A percentile compares a stretch with the other conserved stretches of the same genome.
phyloP scores from a whole-genome alignment of 1,140 invertebrate species.

The Euborellia annulipes region DNA sequence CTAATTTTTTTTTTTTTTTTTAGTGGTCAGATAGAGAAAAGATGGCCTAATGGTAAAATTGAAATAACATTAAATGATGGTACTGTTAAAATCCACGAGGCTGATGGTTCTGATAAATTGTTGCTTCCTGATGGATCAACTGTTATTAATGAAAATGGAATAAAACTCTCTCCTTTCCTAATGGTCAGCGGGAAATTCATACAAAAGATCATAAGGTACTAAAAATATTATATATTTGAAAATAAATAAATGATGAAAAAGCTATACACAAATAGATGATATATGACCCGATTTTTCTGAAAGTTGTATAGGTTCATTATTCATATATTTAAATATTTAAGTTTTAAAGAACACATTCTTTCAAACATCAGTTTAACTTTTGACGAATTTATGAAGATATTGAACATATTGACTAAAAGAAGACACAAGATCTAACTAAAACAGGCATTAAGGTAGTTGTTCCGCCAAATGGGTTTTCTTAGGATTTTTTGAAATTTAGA shows the following conservation, averaged over 20 bases:
- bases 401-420: not conserved
- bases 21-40: conserved; percentile 72
- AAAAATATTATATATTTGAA: conserved; percentile 8
- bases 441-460: too few species aligned
- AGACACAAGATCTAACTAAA: too few species aligned
- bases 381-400: not conserved
- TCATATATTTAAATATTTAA: not conserved
- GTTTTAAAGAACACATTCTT: not conserved
- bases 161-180: conserved; percentile 55
- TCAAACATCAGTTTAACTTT: not conserved
- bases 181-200: conserved; percentile 81
- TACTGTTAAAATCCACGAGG: conserved; percentile 29
- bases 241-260: not conserved
- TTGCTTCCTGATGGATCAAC: conserved; percentile 52
- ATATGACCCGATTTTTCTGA: not conserved
- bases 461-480: too few species aligned
- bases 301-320: too few species aligned
- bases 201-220: conserved; percentile 61
- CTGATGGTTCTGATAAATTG: conserved; percentile 58
- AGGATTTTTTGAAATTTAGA: too few species aligned
- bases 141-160: conserved; percentile 41
- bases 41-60: conserved; percentile 58
- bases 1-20: conserved; percentile 18
- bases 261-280: not conserved
- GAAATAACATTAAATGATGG: conserved; percentile 73